Base-by-base conservation (phyloP, 2,888 invertebrate genomes). In the Pandemis heparana region DNA sequence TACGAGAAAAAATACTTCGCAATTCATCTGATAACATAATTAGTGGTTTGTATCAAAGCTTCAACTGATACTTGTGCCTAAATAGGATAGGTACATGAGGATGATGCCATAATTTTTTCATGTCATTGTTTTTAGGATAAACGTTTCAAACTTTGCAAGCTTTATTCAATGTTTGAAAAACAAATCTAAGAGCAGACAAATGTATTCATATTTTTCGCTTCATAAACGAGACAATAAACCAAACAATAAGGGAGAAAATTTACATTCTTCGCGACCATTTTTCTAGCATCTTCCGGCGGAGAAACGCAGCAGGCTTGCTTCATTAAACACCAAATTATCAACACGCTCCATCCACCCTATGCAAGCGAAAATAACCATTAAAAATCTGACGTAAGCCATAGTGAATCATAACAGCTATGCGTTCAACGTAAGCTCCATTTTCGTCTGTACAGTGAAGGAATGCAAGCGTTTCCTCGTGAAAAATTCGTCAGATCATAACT, bases 271-370 rank as follows among this genome's bases (percentile, higher is more conserved):
- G 84, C 88, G 82, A 86, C 85, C 85, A 89, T 91, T 94, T 92
- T 92, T 91, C 89, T 85, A 87, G 89, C 87, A 85, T 89, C 89
- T 89, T 91, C 89, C 89, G 86, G 81, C 85, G 86, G 87, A 89
- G 90, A 90, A 88, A 86, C 85, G 83, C 86, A 87, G 87, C 85
- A 83, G 83, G 85, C 85, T 87, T 86, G 92, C 90, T 94, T 94
- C 94, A 94, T 94, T 94, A 92, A 93, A 88, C 90, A 81, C 83
- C 87, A 92, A 93, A 94, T 94, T 92, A 93, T 92, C 91, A 89
- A 88, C 89, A 89, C 85, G 80, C 87, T 88, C 87, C 83, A 86
- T 84, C 82, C 82, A 79, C 76, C 81, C 83, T 81, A 85, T 83
- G 81, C 92, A 92, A 86, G 85, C 86, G 77, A 90, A 92, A 90